Base-by-base conservation (phyloP, 2,797 vertebrate genomes). In the Acanthurus lineatus region DNA sequence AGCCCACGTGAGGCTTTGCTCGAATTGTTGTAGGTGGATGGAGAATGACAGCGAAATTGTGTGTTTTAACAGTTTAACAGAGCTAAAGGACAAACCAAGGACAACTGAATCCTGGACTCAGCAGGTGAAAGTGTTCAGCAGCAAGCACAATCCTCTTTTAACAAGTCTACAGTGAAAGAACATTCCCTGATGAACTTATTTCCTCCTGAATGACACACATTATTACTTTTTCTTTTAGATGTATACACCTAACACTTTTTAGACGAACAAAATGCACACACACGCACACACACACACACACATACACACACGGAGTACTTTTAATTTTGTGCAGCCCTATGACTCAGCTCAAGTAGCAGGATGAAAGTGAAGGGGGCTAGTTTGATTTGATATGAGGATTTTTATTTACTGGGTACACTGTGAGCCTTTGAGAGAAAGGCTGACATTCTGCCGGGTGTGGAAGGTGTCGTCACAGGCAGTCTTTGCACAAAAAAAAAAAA, bases 71-170 rank as follows among this genome's bases (percentile, higher is more conserved):
- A 42, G 40, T 42, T 88, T 62, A 89, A 90, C 53, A 42, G 54
- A 68, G 64, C 60, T 75, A 79, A 84, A 91, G 85, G 90, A 91
- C 84, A 83, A 91, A 89, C 83, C 77, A 90, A 92, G 92, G 93
- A 93, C 89, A 86, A 92, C 94, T 95, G 95, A 95, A 95, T 94
- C 94, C 95, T 91, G 91, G 91, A 90, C 89, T 88, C 82, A 89
- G 92, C 91, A 93, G 91, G 93, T 93, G 94, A 92, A 88, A 92
- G 84, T 86, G 88, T 86, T 91, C 83, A 94, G 94, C 92, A 86
- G 93, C 95, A 93, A 94, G 94, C 94, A 90, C 85, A 93, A 92
- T 93, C 22, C 82, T 81, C 6, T 35, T 75, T 51, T 88, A 88
- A 79, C 60, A 66, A 49, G 14, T 89, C 57, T 73, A 65, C 48